Evolutionary conservation across 2,797 vertebrate species (phyloP).

Genomic region (Sebastes aleutianus): DNA sequence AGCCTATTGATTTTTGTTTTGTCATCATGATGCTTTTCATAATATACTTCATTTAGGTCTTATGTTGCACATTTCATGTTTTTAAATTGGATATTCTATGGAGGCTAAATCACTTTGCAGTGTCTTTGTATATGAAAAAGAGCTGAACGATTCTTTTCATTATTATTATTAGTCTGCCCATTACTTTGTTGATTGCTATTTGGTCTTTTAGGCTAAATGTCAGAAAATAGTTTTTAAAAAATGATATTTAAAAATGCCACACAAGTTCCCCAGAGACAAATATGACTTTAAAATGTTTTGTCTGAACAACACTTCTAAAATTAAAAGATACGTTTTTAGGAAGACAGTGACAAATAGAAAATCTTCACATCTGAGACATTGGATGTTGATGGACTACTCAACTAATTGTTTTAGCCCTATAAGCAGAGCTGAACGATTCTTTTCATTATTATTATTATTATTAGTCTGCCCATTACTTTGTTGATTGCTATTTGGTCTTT

Average conservation of each 20-base stretch:
- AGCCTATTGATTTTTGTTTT: accelerated
- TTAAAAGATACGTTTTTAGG: neutral
- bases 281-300: neutral
- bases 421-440: neutral
- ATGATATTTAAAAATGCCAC: too few relatives aligned
- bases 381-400: neutral
- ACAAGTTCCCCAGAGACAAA: neutral
- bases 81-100: neutral
- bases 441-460: neutral
- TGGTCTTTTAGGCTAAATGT: neutral
- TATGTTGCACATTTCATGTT: neutral
- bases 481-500: neutral
- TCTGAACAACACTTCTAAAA: neutral
- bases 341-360: neutral
- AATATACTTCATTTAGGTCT: neutral
- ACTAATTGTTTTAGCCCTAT: neutral
- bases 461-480: neutral
- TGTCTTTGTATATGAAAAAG: neutral
- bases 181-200: neutral
- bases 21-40: neutral
- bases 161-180: neutral
- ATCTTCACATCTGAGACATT: neutral
- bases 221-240: neutral
- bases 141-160: neutral
- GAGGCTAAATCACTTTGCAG: neutral